Evolutionary conservation across 2,113 vertebrate species (phyloP), one percentile per base, ranked within the genome.

Genomic region (Myotis yumanensis): DNA sequence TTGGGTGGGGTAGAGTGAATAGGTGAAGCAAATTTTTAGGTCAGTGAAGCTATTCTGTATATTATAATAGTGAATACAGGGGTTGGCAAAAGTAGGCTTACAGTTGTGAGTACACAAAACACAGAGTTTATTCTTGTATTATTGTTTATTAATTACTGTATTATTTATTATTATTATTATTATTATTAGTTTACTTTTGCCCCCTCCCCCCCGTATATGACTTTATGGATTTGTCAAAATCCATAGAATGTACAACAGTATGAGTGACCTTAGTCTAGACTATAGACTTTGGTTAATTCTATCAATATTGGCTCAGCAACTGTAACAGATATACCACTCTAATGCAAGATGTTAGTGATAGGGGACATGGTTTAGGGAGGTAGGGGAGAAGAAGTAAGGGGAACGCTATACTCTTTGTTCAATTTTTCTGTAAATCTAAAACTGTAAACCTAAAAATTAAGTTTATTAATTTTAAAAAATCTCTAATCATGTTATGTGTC

Each of bases 401-500:
- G 15, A 51, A 59, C 64, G 84, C 25, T 46, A 16, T 43, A 66
- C 35, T 83, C 83, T 91, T 15, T 43, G 23, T n/a, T 90, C 25
- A 64, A 0, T 23, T 94, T 95, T 93, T 64, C 54, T 80, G 12
- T 62, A 76, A 87, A 84, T 16, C 17, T 91, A 80, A 93, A 75
- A 84, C 4, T 62, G 59, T 62, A 62, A 62, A 62, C 59, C 59
- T 62, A 91, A 64, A 66, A 46, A 32, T 51, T 37, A 89, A 72
- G 43, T 85, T 35, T 69, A 32, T 28, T 62, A 62, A 11, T 83
- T 23, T 28, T 3, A 23, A 69, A 54, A 77, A 71, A 51, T 66
- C 46, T 75, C 14, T 68, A 79, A 82, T 51, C 51, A 18, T 46
- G 28, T 35, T 37, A 57, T 73, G 11, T 71, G 25, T 57, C 46